phyloP scores from a whole-genome alignment of 2,113 vertebrate species.

The Limnothrissa miodon region DNA sequence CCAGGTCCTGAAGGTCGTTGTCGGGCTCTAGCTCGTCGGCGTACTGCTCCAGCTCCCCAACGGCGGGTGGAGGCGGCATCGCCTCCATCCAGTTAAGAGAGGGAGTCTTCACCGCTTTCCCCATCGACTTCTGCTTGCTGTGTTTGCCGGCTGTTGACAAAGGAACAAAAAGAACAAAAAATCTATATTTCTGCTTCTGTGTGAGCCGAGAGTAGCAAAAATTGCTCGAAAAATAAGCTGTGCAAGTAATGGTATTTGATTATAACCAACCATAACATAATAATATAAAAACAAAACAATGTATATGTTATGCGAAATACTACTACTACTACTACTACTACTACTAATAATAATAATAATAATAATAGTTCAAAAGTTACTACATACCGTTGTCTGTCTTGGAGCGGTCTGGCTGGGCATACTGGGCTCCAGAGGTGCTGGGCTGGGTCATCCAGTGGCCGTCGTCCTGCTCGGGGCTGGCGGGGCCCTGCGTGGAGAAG shows the following conservation, averaged over 20 bases:
- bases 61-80: slow-evolving; percentile 80
- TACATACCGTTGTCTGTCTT: slow-evolving; percentile 78
- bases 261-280: too few relatives aligned
- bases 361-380: too few relatives aligned
- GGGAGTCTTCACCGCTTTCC: slow-evolving; percentile 84
- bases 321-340: too few relatives aligned
- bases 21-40: slow-evolving; percentile 69
- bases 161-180: background rate
- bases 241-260: too few relatives aligned
- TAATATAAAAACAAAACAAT: background rate
- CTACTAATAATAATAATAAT: too few relatives aligned
- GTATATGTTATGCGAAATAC: background rate
- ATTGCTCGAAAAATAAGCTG: background rate
- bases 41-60: slow-evolving; percentile 79
- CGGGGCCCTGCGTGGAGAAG: slow-evolving; percentile 56
- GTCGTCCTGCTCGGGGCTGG: slow-evolving; percentile 63
- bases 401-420: slow-evolving; percentile 83
- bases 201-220: too few relatives aligned
- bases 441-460: slow-evolving; percentile 75
- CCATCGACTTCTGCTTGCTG: slow-evolving; percentile 82
- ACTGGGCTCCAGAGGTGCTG: slow-evolving; percentile 73
- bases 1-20: slow-evolving; percentile 63
- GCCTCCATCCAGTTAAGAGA: slow-evolving; percentile 86
- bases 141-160: slow-evolving; percentile 59
- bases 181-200: background rate